Percentiles rank a stretch among this genome's conserved stretches.
phyloP scores from a whole-genome alignment of 2,888 invertebrate species.

The Magallana nippona region DNA sequence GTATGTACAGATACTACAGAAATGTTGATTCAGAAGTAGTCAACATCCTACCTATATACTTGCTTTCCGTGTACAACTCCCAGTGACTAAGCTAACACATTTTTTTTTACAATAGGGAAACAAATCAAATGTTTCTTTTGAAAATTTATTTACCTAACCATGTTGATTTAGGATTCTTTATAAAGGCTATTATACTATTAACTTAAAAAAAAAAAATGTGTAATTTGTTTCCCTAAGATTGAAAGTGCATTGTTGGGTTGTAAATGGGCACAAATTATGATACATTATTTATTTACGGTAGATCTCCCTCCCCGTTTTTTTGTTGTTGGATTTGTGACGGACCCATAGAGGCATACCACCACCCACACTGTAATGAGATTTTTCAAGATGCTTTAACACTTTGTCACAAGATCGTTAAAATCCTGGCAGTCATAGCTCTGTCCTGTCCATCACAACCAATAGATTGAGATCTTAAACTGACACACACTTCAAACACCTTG shows the following conservation, averaged over 20 bases:
- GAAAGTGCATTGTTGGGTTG: not conserved
- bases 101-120: not conserved
- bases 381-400: not conserved
- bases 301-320: no score
- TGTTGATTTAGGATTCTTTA: not conserved
- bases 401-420: conserved; percentile 19
- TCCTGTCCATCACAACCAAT: not conserved
- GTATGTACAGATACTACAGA: not conserved
- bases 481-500: conserved; percentile 24
- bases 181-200: not conserved
- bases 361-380: conserved; percentile 5
- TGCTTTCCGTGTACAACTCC: not conserved
- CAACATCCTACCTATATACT: not conserved
- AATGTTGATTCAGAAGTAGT: not conserved
- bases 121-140: not conserved
- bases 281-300: no score
- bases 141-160: not conserved
- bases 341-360: not conserved
- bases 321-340: not conserved
- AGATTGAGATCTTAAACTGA: not conserved
- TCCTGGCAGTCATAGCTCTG: not conserved
- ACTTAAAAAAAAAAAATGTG: not conserved
- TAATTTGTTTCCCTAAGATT: not conserved
- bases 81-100: not conserved
- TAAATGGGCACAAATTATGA: no score